Conservation (phyloP, 2,888 invertebrate genomes). For the Drosophila suboccidentalis region DNA sequence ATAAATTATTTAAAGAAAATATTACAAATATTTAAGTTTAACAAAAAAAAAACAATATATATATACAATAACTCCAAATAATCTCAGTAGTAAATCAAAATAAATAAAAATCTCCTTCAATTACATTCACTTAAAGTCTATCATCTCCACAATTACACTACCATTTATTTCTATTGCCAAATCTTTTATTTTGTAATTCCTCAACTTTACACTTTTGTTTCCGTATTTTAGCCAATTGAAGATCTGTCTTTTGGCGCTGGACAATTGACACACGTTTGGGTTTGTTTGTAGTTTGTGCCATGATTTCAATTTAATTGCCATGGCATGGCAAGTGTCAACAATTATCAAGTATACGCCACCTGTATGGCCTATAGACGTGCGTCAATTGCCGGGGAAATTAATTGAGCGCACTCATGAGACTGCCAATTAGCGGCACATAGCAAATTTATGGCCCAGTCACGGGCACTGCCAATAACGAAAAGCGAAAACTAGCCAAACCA, state of each 20-base stretch:
- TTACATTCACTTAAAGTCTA: background rate
- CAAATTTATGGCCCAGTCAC: slow-evolving; percentile 61
- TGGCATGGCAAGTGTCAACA: slow-evolving; percentile 69
- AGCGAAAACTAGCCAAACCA: slow-evolving; percentile 32
- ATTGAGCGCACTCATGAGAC: slow-evolving; percentile 76
- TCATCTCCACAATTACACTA: background rate
- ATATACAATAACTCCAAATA: no score
- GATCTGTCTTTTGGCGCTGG: slow-evolving; percentile 1
- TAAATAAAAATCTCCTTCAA: background rate
- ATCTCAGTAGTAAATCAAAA: background rate
- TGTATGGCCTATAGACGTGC: slow-evolving; percentile 57
- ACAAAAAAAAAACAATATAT: no score
- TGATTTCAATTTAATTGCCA: slow-evolving; percentile 66
- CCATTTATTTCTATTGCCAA: background rate
- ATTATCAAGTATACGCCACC: slow-evolving; percentile 80
- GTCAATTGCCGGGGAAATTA: slow-evolving; percentile 73
- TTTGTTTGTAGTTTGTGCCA: slow-evolving; percentile 17
- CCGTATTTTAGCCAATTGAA: slow-evolving; percentile 7
- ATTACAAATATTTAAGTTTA: no score
- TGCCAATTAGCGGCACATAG: slow-evolving; percentile 68
- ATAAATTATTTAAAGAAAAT: no score
- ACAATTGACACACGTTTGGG: slow-evolving; percentile 12
- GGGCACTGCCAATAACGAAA: background rate
- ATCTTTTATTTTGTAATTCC: background rate
- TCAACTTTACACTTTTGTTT: background rate